Conservation (phyloP, 2,888 invertebrate genomes). For the Lochmaea crataegi region DNA sequence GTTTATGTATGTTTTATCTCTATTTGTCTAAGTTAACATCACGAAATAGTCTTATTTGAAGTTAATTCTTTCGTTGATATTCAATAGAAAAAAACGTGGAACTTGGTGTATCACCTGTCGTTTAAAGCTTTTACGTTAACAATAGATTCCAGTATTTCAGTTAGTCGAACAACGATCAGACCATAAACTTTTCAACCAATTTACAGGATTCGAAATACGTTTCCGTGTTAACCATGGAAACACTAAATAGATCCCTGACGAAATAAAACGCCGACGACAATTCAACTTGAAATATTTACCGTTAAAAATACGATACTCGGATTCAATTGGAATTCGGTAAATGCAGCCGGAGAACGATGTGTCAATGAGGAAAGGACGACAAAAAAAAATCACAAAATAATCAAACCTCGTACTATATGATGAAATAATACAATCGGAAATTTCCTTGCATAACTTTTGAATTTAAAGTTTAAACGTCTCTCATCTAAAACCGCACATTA, state of each 20-base stretch:
- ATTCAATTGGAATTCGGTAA: conserved; percentile 27
- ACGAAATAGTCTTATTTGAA: neutral
- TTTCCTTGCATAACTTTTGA: conserved; percentile 8
- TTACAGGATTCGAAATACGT: conserved; percentile 25
- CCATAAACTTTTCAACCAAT: conserved; percentile 32
- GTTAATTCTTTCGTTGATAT: no score
- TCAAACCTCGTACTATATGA: neutral
- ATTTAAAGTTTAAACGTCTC: conserved; percentile 10
- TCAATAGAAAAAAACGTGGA: neutral
- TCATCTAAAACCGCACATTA: conserved; percentile 23
- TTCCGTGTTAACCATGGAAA: conserved; percentile 32
- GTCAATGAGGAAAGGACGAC: neutral
- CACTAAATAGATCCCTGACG: conserved; percentile 36
- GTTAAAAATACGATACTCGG: conserved; percentile 39
- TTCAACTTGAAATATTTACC: conserved; percentile 42
- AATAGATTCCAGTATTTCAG: conserved; percentile 2
- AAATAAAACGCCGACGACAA: conserved; percentile 34
- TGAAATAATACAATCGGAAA: neutral
- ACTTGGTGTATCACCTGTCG: neutral
- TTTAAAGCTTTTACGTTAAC: neutral
- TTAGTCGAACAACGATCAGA: conserved; percentile 10
- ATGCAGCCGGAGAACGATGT: neutral
- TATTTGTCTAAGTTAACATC: neutral
- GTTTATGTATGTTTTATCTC: conserved; percentile 27
- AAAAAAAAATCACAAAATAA: neutral